Percentiles rank a stretch among this genome's conserved stretches.
Evolutionary conservation across 2,797 vertebrate species (phyloP).

Genomic region (Hyperoplus immaculatus): DNA sequence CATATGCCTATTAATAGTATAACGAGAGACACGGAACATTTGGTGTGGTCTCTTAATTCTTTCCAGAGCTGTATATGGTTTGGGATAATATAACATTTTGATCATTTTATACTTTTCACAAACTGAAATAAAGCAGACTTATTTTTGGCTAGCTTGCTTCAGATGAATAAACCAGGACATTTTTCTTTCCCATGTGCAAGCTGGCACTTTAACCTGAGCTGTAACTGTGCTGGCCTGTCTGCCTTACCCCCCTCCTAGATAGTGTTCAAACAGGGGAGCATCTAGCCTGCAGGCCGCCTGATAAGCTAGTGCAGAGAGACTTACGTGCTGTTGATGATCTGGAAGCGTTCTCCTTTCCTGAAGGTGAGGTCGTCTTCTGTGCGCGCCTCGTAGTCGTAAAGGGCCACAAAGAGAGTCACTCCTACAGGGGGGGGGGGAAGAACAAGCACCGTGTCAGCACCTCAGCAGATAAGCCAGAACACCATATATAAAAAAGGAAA

Average conservation of each 20-base stretch:
- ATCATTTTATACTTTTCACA: conserved; percentile 6
- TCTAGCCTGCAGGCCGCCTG: conserved; percentile 13
- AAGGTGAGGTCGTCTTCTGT: conserved; percentile 98
- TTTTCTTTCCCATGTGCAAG: neutral
- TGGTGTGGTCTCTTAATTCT: too few relatives aligned
- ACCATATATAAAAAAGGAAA: neutral
- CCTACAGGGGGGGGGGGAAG: conserved; percentile 79
- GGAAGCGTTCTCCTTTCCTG: conserved; percentile 97
- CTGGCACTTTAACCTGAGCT: conserved; percentile 24
- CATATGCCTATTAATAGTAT: too few relatives aligned
- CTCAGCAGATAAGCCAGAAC: conserved; percentile 25
- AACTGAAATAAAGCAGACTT: conserved; percentile 1
- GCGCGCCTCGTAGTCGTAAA: conserved; percentile 97
- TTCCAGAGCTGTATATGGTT: neutral
- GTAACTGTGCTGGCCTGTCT: neutral
- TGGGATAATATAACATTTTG: conserved; percentile 19
- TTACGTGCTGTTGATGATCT: conserved; percentile 99
- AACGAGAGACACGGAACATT: too few relatives aligned
- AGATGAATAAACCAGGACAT: conserved; percentile 25
- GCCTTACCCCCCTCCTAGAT: conserved; percentile 5
- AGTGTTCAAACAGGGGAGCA: conserved; percentile 3
- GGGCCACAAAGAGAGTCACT: conserved; percentile 97
- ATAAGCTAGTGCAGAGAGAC: conserved; percentile 70
- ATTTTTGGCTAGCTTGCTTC: conserved; percentile 19
- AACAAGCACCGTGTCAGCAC: conserved; percentile 38